phyloP scores from a whole-genome alignment of 2,797 vertebrate genomes.

The Chloroceryle inda region DNA sequence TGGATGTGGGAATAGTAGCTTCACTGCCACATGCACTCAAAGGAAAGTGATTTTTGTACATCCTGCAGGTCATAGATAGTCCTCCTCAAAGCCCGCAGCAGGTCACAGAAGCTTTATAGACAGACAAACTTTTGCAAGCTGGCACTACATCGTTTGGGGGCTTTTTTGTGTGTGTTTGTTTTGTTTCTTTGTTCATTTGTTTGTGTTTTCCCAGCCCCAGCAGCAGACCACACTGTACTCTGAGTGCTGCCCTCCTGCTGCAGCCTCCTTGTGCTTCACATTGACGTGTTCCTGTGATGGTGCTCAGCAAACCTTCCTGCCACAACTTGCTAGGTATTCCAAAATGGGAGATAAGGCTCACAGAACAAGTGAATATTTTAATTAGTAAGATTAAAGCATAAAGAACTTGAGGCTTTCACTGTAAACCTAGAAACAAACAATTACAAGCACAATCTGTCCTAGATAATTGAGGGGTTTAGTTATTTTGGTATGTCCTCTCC shows the following conservation, averaged over 20 bases:
- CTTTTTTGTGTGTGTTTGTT: no score
- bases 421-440: background rate
- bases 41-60: background rate
- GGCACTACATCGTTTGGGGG: background rate
- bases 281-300: rapidly evolving
- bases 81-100: background rate
- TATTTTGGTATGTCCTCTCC: background rate
- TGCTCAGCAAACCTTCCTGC: background rate
- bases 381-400: background rate
- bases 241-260: background rate
- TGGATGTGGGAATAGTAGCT: background rate
- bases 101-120: background rate
- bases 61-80: background rate
- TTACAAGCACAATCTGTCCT: background rate
- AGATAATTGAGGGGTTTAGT: background rate
- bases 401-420: background rate
- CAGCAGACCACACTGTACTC: background rate
- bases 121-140: background rate
- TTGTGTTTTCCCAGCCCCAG: background rate
- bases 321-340: background rate
- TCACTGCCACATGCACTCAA: background rate
- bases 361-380: background rate
- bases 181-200: no score
- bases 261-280: background rate
- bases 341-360: background rate